These are phyloP conservation scores for Taenioides sp. DNA, from an alignment of 2,797 vertebrate genomes.

Conservation along the genomic window DNA sequence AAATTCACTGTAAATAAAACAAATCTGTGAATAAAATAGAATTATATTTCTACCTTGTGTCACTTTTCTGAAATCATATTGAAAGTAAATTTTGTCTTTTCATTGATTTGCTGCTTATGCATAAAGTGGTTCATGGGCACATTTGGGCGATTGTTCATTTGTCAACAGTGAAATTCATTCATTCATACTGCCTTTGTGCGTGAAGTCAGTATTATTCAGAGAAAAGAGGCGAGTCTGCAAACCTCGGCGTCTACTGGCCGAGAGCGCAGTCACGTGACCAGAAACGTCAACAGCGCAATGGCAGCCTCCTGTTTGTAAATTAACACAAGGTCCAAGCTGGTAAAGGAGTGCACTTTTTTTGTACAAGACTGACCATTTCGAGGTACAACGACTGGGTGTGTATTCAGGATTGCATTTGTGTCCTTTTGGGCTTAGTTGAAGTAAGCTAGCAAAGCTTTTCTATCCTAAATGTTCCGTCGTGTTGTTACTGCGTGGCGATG, in stretches of 20 bases:
- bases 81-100: too few species aligned
- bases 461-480: conserved; percentile 7
- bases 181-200: not conserved
- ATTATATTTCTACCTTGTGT: conserved; percentile 28
- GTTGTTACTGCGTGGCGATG: conserved; percentile 2
- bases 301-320: conserved; percentile 75
- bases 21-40: conserved; percentile 51
- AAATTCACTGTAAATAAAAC: conserved; percentile 40
- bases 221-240: conserved; percentile 59
- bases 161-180: not conserved
- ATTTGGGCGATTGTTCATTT: not conserved
- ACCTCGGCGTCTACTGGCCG: conserved; percentile 56
- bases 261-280: conserved; percentile 64
- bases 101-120: not conserved
- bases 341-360: conserved; percentile 19
- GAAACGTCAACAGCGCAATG: conserved; percentile 72
- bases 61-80: too few species aligned
- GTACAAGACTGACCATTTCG: conserved; percentile 11
- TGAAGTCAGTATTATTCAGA: not conserved
- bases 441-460: conserved; percentile 10
- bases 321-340: conserved; percentile 65
- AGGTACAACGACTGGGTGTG: conserved; percentile 52
- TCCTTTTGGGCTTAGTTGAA: conserved; percentile 1
- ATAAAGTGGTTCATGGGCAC: too few species aligned
- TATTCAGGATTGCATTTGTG: conserved; percentile 32